Evolutionary conservation across 2,888 invertebrate species (phyloP), one percentile per base, ranked within the genome.

Genomic region (Isotomurus palustris): DNA sequence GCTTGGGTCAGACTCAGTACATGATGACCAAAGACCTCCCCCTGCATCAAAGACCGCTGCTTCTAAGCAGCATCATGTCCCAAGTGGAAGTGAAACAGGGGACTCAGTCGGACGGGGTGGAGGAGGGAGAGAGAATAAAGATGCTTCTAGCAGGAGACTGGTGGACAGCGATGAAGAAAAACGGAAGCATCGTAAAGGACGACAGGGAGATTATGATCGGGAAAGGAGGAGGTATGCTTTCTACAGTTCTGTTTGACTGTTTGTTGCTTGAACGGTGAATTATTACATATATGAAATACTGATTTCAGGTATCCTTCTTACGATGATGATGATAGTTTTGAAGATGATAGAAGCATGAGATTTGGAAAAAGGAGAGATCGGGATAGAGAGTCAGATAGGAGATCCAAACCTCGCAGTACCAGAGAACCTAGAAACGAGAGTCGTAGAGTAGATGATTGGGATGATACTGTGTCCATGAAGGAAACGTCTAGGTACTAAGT

Each of bases 381-480:
- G 14, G 14, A 32, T 32, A 32, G 8, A 32, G 8, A 10, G 32
- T 32, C 8, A 14, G 32, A 32, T 32, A 32, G 32, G 14, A 32
- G 8, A 14, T 32, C n/a, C n/a, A n/a, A n/a, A n/a, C n/a, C n/a
- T n/a, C n/a, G n/a, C n/a, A n/a, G n/a, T n/a, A n/a, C n/a, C n/a
- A n/a, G n/a, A n/a, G n/a, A n/a, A n/a, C n/a, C 73, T 73, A 64
- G 72, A 72, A 43, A 66, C 58, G 48, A 56, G 62, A 50, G 68
- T 57, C 27, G 55, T 51, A 14, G 53, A 59, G 73, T 71, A 41
- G 56, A 45, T 19, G 56, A 56, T 53, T 77, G 79, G 62, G 78
- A 79, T n/a, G n/a, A n/a, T 43, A 47, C 58, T 29, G 56, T 60
- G 2, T 45, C 56, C 22, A 53, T 41, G 21, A 48, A 44, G 21